These are phyloP conservation scores for Tragelaphus strepsiceros DNA, from an alignment of 2,113 vertebrate species.

Conservation along the genomic window DNA sequence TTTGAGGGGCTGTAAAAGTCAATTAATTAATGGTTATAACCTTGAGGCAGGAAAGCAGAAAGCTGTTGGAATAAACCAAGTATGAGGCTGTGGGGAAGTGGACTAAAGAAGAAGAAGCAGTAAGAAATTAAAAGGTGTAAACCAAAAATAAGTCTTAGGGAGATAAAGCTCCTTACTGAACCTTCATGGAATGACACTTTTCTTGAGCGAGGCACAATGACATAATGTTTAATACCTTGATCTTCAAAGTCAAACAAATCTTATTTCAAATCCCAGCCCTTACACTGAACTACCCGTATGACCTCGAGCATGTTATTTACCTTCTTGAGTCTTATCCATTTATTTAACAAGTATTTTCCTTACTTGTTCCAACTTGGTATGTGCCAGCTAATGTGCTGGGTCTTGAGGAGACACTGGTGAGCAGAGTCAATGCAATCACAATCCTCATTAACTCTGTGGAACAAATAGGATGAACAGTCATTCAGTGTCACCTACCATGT, in stretches of 20 bases:
- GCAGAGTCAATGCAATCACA: neutral
- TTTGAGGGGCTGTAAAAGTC: neutral
- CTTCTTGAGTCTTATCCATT: neutral
- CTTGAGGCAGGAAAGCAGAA: neutral
- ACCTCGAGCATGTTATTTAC: neutral
- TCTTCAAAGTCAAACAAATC: neutral
- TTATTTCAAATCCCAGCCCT: neutral
- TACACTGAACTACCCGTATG: neutral
- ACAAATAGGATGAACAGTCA: neutral
- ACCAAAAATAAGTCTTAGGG: neutral
- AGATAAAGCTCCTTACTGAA: neutral
- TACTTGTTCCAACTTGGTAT: neutral
- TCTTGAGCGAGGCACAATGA: neutral
- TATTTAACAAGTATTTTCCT: neutral
- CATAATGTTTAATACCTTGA: neutral
- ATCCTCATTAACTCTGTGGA: neutral
- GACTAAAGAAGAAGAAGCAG: neutral
- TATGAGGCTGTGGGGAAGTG: neutral
- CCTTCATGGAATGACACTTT: neutral
- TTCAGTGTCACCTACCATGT: neutral
- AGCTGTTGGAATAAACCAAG: neutral
- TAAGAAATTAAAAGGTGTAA: neutral
- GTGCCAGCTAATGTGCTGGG: neutral
- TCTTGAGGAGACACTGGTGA: neutral
- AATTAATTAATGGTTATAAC: neutral